Conservation (phyloP, 2,113 vertebrate genomes). For the Caranx ignobilis region DNA sequence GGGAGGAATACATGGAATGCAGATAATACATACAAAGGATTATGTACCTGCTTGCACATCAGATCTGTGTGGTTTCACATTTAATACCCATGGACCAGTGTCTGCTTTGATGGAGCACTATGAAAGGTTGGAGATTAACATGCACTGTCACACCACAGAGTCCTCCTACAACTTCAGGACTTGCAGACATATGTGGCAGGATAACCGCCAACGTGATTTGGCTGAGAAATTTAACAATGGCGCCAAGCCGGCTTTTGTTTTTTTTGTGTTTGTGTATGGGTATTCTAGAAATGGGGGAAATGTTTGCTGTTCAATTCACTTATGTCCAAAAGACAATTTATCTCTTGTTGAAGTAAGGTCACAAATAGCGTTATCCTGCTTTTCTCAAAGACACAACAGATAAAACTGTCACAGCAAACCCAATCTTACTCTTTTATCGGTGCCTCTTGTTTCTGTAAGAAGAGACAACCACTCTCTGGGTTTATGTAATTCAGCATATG, state of each 20-base stretch:
- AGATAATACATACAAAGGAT: slow-evolving; percentile 76
- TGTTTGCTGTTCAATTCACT: slow-evolving; percentile 27
- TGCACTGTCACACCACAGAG: slow-evolving; percentile 31
- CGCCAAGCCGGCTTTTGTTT: neutral
- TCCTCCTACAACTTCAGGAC: slow-evolving; percentile 40
- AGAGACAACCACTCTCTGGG: slow-evolving; percentile 55
- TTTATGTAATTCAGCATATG: slow-evolving; percentile 68
- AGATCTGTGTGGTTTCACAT: slow-evolving; percentile 61
- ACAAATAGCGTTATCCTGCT: slow-evolving; percentile 29
- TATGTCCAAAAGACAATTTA: slow-evolving; percentile 34
- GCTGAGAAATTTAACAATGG: slow-evolving; percentile 28
- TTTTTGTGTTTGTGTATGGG: slow-evolving; percentile 15
- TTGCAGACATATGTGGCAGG: slow-evolving; percentile 33
- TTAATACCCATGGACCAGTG: slow-evolving; percentile 57
- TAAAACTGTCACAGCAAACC: slow-evolving; percentile 44
- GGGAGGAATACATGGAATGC: slow-evolving; percentile 73
- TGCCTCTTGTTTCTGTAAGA: slow-evolving; percentile 45
- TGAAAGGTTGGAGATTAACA: slow-evolving; percentile 69
- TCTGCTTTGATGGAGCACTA: slow-evolving; percentile 63
- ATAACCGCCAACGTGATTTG: slow-evolving; percentile 35
- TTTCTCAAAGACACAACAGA: slow-evolving; percentile 33
- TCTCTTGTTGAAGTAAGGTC: slow-evolving; percentile 41
- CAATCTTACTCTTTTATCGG: slow-evolving; percentile 43
- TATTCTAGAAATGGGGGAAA: slow-evolving; percentile 2
- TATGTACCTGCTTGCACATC: slow-evolving; percentile 71